Evolutionary conservation across 1,140 invertebrate genomes (phyloP).

Genomic region (Leptinotarsa defecta): DNA sequence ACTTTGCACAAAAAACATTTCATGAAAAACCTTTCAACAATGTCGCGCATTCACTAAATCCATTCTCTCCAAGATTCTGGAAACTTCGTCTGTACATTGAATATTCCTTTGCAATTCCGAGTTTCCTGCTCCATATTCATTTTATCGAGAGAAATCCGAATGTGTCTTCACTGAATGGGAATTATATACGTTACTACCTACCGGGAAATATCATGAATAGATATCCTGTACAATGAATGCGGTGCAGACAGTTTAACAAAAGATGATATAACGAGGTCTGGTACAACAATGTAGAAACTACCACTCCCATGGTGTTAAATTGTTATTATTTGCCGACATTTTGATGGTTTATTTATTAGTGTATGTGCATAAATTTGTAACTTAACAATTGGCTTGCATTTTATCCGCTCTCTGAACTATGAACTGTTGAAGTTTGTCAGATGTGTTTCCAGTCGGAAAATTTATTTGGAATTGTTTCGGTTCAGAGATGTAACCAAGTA

Average conservation of each 20-base stretch:
- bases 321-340: slow-evolving; percentile 1
- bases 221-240: slow-evolving; percentile 17
- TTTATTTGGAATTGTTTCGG: background rate
- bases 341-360: slow-evolving; percentile 9
- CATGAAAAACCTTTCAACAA: too few relatives aligned
- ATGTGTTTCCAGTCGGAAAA: background rate
- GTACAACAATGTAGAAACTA: slow-evolving; percentile 6
- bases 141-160: slow-evolving; percentile 2
- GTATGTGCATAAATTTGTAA: background rate
- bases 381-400: slow-evolving; percentile 1
- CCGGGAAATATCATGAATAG: slow-evolving; percentile 20
- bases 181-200: background rate
- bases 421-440: slow-evolving; percentile 4
- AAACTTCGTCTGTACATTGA: too few relatives aligned
- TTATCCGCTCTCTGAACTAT: slow-evolving; percentile 5
- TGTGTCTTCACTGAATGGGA: background rate
- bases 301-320: slow-evolving; percentile 13
- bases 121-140: background rate
- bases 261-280: slow-evolving; percentile 21
- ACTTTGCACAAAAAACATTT: too few relatives aligned
- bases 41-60: too few relatives aligned
- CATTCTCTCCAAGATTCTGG: too few relatives aligned
- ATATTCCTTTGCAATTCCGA: background rate
- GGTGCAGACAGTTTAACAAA: slow-evolving; percentile 19
- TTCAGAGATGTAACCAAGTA: background rate